A percentile compares a stretch with the other conserved stretches of the same genome.
phyloP scores from a whole-genome alignment of 2,888 invertebrate species.

The Myopa tessellatipennis region DNA sequence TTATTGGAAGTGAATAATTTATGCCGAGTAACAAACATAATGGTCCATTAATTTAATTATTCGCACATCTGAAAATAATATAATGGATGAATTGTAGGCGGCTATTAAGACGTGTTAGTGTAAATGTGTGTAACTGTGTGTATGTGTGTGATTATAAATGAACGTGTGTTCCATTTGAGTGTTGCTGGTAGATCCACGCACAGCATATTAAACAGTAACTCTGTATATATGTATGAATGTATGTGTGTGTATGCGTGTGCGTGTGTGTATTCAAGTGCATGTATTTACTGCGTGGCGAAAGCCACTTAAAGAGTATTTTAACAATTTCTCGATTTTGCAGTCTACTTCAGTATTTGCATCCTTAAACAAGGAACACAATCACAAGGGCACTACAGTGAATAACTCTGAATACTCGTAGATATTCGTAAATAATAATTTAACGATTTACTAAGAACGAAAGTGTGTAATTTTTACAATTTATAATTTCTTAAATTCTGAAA shows the following conservation, averaged over 20 bases:
- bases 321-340: neutral
- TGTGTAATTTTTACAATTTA: no score
- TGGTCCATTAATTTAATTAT: conserved; percentile 67
- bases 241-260: conserved; percentile 3
- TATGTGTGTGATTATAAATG: conserved; percentile 42
- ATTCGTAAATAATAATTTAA: no score
- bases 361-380: neutral
- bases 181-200: conserved; percentile 21
- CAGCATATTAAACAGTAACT: conserved; percentile 43
- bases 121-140: neutral
- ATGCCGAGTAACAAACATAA: conserved; percentile 63
- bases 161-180: conserved; percentile 40
- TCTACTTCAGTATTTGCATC: conserved; percentile 11
- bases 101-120: conserved; percentile 49
- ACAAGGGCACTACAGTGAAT: no score
- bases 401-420: no score
- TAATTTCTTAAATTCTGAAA: no score
- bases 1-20: conserved; percentile 59
- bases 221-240: neutral
- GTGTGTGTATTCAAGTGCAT: neutral
- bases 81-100: conserved; percentile 51
- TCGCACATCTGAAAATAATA: conserved; percentile 54
- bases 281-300: conserved; percentile 11
- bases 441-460: no score
- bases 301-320: conserved; percentile 9